Evolutionary conservation across 2,888 invertebrate genomes (phyloP).

Genomic region (Endomychus coccineus): DNA sequence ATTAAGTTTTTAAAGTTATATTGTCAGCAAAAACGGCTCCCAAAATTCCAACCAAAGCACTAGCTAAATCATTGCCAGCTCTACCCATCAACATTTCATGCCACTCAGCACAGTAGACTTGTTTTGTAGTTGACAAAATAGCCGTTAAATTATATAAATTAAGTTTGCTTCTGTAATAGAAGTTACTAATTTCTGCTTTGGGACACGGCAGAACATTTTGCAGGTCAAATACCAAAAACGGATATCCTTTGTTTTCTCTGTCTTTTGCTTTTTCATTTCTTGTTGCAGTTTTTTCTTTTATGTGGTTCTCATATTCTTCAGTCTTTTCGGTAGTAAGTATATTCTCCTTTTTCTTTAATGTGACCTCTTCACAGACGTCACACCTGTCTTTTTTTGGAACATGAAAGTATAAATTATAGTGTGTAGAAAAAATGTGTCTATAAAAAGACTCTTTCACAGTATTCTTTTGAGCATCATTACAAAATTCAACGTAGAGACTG

Average conservation of each 20-base stretch:
- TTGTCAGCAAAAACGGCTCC: slow-evolving; percentile 20
- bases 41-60: slow-evolving; percentile 25
- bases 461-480: background rate
- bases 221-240: background rate
- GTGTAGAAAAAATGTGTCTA: background rate
- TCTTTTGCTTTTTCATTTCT: slow-evolving; percentile 6
- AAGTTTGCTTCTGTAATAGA: slow-evolving; percentile 23
- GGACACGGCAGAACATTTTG: slow-evolving; percentile 25
- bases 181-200: slow-evolving; percentile 22
- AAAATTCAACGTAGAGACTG: background rate
- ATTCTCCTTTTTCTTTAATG: slow-evolving; percentile 8
- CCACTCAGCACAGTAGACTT: slow-evolving; percentile 28
- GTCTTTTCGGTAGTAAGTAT: slow-evolving; percentile 9
- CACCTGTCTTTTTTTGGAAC: background rate
- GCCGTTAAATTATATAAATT: slow-evolving; percentile 27
- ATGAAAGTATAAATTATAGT: background rate
- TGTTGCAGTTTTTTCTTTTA: background rate
- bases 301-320: slow-evolving; percentile 3
- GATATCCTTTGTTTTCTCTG: background rate
- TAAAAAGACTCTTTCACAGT: background rate
- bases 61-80: slow-evolving; percentile 25
- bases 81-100: slow-evolving; percentile 24
- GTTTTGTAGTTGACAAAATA: slow-evolving; percentile 24
- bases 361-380: slow-evolving; percentile 1
- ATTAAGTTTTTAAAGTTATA: slow-evolving; percentile 14